phyloP scores from a whole-genome alignment of 2,888 invertebrate species.

The Diloba caeruleocephala region DNA sequence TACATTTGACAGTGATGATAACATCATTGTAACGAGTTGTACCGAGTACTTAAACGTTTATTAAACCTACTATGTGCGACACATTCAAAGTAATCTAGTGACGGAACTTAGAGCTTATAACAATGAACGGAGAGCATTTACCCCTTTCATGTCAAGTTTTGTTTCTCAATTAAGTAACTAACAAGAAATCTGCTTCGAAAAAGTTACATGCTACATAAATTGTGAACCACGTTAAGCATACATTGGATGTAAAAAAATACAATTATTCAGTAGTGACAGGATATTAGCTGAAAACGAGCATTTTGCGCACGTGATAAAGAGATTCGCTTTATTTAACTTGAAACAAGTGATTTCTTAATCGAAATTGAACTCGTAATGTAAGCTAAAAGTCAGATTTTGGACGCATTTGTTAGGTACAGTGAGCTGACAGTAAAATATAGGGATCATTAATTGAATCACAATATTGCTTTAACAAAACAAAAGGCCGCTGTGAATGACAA shows the following conservation, averaged over 20 bases:
- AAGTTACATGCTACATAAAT: too few relatives aligned
- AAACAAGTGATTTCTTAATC: conserved; percentile 7
- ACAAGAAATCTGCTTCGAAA: too few relatives aligned
- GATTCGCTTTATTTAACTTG: not conserved
- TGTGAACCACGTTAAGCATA: too few relatives aligned
- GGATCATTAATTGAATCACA: conserved; percentile 82
- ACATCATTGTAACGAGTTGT: conserved; percentile 2
- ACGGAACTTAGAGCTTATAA: not conserved
- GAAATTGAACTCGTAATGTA: conserved; percentile 43
- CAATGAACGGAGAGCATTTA: not conserved
- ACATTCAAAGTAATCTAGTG: conserved; percentile 10
- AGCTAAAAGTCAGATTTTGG: conserved; percentile 68
- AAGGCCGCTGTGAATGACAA: conserved; percentile 78
- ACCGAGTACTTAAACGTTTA: conserved; percentile 15
- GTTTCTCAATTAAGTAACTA: too few relatives aligned
- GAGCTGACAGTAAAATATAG: conserved; percentile 81
- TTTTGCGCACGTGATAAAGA: too few relatives aligned
- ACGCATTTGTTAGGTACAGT: conserved; percentile 75
- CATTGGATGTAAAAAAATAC: too few relatives aligned
- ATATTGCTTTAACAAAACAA: conserved; percentile 83
- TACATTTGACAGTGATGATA: too few relatives aligned
- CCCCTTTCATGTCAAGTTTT: not conserved
- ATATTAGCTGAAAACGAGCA: too few relatives aligned
- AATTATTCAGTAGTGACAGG: too few relatives aligned
- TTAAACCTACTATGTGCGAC: conserved; percentile 3